Evolutionary conservation across 2,113 vertebrate genomes (phyloP).

Genomic region (Coptodon bakossiorum): DNA sequence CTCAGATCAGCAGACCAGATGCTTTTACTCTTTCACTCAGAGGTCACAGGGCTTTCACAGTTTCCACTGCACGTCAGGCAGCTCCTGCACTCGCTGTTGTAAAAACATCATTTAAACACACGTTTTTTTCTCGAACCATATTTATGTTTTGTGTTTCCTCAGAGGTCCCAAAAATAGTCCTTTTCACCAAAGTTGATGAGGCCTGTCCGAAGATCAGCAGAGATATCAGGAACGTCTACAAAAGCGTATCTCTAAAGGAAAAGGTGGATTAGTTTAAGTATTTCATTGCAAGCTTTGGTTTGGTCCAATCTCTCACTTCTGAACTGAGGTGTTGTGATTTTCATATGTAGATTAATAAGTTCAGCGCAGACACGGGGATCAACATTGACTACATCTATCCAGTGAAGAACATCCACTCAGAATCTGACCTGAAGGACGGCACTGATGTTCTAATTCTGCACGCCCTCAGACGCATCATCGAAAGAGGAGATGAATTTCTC

Average conservation of each 20-base stretch:
- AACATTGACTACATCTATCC: background rate
- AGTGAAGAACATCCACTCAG: slow-evolving; percentile 3
- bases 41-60: background rate
- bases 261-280: background rate
- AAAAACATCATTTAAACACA: background rate
- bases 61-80: background rate
- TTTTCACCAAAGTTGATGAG: slow-evolving; percentile 4
- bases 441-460: background rate
- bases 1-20: background rate
- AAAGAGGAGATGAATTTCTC: background rate
- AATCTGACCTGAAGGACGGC: background rate
- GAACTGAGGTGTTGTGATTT: background rate
- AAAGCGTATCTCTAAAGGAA: background rate
- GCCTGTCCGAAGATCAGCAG: background rate
- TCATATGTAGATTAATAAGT: background rate
- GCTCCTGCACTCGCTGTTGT: background rate
- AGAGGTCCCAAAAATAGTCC: background rate
- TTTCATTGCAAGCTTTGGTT: background rate
- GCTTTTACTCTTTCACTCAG: background rate
- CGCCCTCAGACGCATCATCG: background rate
- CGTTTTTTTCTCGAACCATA: background rate
- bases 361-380: background rate
- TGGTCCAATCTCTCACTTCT: background rate
- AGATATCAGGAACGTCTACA: background rate
- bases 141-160: background rate